Base-by-base conservation (phyloP, 2,113 vertebrate species). In the Mobula birostris region DNA sequence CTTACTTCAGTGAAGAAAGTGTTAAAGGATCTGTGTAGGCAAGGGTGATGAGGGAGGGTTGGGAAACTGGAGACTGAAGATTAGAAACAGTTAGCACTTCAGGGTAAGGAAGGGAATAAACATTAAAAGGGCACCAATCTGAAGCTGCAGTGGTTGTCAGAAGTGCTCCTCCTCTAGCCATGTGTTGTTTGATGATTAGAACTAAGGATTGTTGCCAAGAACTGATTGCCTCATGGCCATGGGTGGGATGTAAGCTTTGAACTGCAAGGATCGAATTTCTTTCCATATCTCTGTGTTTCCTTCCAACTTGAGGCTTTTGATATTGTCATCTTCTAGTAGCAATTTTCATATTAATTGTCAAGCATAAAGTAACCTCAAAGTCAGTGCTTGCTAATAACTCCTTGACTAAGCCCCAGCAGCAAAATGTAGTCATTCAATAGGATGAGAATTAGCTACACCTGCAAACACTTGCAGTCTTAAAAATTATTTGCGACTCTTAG, bases 1-100 rank as follows among this genome's bases (percentile, higher is more conserved):
- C 66, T 95, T 95, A 94, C 94, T 96, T 96, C 95, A 96, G 96
- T 96, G 95, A 96, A 96, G 95, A 95, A 95, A 96, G 94, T 95
- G 95, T 96, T 96, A 95, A 96, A 95, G 96, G 96, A 96, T 94
- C 95, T 95, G 94, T 95, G 76, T 94, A 94, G 94, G 95, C 94
- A 88, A 94, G 96, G 96, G 95, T 94, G 94, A 94, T 24, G 94
- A 94, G 95, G 94, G 91, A 95, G 96, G 96, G 40, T 29, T 95
- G 94, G 95, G 96, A 95, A 95, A 96, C 94, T 95, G 95, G 94
- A 96, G 95, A 95, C 95, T 32, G 95, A 95, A 95, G 95, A 95
- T 95, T 95, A 95, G 95, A 94, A 95, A 66, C 94, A 95, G 96
- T 95, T 96, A 95, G 95, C 61, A 40, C 94, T 76, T 94, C 92